These are phyloP conservation scores for Gasterosteus nipponicus DNA, from an alignment of 2,113 vertebrate genomes.

Conservation along the genomic window DNA sequence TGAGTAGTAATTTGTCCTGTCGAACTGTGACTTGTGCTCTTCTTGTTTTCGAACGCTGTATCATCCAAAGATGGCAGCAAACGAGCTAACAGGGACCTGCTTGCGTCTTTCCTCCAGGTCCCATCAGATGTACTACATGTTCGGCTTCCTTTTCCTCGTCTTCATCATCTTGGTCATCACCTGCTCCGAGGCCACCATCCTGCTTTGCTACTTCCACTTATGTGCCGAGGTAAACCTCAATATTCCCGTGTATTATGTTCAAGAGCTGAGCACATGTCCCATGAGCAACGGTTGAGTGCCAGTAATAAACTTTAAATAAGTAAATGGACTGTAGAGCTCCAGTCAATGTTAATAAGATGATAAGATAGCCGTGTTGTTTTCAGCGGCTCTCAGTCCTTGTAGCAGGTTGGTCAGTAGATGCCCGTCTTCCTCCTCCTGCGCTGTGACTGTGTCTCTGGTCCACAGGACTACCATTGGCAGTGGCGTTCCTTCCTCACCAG, in stretches of 20 bases:
- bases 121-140: conserved; percentile 98
- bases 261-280: neutral
- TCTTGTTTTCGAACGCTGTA: no score
- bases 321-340: neutral
- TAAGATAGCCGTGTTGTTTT: no score
- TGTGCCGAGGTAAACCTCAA: conserved; percentile 89
- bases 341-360: neutral
- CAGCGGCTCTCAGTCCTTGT: neutral
- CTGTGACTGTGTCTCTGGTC: neutral
- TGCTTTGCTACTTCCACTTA: conserved; percentile 94
- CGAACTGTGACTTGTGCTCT: no score
- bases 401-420: neutral
- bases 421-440: no score
- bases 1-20: no score
- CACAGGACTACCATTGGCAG: conserved; percentile 95
- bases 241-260: no score
- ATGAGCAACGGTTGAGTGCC: neutral
- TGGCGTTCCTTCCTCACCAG: conserved; percentile 98
- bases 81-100: no score
- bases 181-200: conserved; percentile 93
- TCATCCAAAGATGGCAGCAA: no score
- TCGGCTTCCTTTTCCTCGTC: conserved; percentile 93
- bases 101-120: conserved; percentile 80
- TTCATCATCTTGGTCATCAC: conserved; percentile 96
- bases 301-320: neutral